phyloP scores from a whole-genome alignment of 1,140 invertebrate genomes.

The Leptinotarsa undecemlineata region DNA sequence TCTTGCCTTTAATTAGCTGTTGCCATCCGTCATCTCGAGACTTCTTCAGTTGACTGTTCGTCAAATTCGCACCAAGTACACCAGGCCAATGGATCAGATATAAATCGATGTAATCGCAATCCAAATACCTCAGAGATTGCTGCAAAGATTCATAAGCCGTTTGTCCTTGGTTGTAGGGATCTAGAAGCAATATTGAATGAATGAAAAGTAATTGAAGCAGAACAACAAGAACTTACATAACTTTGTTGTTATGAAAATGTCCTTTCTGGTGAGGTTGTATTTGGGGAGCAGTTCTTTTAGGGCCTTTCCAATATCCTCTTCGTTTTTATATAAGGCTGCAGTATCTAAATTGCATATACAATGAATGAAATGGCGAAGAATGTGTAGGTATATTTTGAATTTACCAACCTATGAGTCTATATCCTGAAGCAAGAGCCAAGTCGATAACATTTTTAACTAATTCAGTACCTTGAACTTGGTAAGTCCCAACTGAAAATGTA shows the following conservation, averaged over 20 bases:
- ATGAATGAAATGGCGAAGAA: slow-evolving; percentile 19
- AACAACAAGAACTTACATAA: slow-evolving; percentile 59
- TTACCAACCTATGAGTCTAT: slow-evolving; percentile 62
- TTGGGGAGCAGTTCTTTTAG: slow-evolving; percentile 65
- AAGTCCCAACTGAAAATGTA: slow-evolving; percentile 60
- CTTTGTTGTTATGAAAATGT: slow-evolving; percentile 81
- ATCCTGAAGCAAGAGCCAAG: slow-evolving; percentile 60
- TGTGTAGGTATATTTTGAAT: background rate
- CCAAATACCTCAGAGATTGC: slow-evolving; percentile 67
- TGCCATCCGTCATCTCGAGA: slow-evolving; percentile 66
- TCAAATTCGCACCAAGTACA: slow-evolving; percentile 44
- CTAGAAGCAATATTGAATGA: slow-evolving; percentile 53
- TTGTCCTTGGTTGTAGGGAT: slow-evolving; percentile 70
- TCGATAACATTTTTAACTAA: slow-evolving; percentile 58
- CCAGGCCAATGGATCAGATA: slow-evolving; percentile 88
- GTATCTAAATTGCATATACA: slow-evolving; percentile 64
- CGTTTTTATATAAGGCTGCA: slow-evolving; percentile 75
- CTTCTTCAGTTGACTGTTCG: slow-evolving; percentile 7
- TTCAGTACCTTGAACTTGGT: slow-evolving; percentile 54
- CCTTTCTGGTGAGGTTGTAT: slow-evolving; percentile 66
- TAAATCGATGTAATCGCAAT: slow-evolving; percentile 76
- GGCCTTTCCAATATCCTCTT: slow-evolving; percentile 67
- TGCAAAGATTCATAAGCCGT: slow-evolving; percentile 63
- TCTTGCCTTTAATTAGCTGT: slow-evolving; percentile 66
- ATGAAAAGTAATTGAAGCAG: background rate